Percentiles rank a stretch among this genome's conserved stretches.
phyloP scores from a whole-genome alignment of 2,797 vertebrate genomes.

The Sebastes ruberrimus region DNA sequence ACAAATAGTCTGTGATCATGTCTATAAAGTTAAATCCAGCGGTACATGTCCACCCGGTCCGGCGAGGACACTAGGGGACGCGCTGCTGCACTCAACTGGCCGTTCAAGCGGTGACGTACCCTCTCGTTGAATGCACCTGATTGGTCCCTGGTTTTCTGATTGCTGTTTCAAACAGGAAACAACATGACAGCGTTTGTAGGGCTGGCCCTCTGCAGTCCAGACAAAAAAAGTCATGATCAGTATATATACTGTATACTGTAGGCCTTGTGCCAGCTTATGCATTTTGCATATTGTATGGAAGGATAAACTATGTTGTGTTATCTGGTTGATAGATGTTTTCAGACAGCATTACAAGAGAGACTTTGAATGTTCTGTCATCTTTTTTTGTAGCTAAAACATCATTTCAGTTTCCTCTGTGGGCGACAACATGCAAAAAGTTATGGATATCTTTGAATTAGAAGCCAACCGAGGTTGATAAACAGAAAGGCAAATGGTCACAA shows the following conservation, averaged over 20 bases:
- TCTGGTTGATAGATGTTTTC: neutral
- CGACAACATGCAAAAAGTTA: neutral
- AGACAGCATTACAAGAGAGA: neutral
- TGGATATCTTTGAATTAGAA: neutral
- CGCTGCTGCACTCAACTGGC: too few relatives aligned
- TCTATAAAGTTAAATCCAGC: too few relatives aligned
- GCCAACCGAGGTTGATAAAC: neutral
- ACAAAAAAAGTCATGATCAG: neutral
- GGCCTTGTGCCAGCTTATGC: neutral
- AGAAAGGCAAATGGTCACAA: neutral
- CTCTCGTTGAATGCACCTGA: too few relatives aligned
- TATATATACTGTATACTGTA: neutral
- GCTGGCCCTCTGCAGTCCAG: too few relatives aligned
- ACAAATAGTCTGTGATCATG: too few relatives aligned
- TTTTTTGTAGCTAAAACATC: neutral
- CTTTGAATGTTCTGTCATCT: neutral
- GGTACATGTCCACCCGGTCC: too few relatives aligned
- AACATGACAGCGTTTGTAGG: too few relatives aligned
- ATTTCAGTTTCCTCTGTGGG: neutral
- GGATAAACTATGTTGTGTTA: neutral
- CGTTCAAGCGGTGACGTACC: too few relatives aligned
- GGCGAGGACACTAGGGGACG: too few relatives aligned
- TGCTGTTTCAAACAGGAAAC: too few relatives aligned
- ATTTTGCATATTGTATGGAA: neutral
- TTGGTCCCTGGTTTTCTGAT: too few relatives aligned